Evolutionary conservation across 2,888 invertebrate genomes (phyloP).

Genomic region (Apodemia zela): DNA sequence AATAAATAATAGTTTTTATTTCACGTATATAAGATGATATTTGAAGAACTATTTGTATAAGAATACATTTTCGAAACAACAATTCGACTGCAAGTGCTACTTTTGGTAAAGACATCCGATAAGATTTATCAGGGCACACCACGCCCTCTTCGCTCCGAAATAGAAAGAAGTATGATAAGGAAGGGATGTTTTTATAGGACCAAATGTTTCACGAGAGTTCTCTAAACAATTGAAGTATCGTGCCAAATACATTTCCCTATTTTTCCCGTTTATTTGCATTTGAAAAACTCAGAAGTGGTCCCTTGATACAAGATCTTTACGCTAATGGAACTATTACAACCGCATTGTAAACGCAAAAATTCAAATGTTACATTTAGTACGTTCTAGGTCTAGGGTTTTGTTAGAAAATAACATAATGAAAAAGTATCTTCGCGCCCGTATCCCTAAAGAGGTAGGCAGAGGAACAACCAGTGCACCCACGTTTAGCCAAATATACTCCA

Average conservation of each 20-base stretch:
- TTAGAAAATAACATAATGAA: too few relatives aligned
- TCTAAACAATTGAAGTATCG: conserved; percentile 11
- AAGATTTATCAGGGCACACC: conserved; percentile 1
- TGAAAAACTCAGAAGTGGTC: conserved; percentile 1
- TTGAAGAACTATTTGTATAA: neutral
- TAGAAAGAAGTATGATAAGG: neutral
- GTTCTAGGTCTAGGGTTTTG: too few relatives aligned
- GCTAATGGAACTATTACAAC: neutral
- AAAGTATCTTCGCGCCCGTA: too few relatives aligned
- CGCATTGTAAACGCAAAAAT: neutral
- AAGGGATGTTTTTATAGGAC: conserved; percentile 24
- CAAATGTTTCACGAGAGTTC: conserved; percentile 20
- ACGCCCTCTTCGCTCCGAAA: neutral
- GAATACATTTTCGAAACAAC: neutral
- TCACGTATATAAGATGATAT: too few relatives aligned
- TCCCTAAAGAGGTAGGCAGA: too few relatives aligned
- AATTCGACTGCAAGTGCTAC: neutral
- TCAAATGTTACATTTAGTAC: neutral
- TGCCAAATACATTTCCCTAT: neutral
- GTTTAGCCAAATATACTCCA: too few relatives aligned
- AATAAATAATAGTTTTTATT: too few relatives aligned
- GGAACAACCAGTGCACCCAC: too few relatives aligned
- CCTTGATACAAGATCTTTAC: neutral
- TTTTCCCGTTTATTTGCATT: neutral
- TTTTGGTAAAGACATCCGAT: neutral